Evolutionary conservation across 35 echinoderm and acorn worm genomes (phyloP).

Genomic region (Holothuria glaberrima): DNA sequence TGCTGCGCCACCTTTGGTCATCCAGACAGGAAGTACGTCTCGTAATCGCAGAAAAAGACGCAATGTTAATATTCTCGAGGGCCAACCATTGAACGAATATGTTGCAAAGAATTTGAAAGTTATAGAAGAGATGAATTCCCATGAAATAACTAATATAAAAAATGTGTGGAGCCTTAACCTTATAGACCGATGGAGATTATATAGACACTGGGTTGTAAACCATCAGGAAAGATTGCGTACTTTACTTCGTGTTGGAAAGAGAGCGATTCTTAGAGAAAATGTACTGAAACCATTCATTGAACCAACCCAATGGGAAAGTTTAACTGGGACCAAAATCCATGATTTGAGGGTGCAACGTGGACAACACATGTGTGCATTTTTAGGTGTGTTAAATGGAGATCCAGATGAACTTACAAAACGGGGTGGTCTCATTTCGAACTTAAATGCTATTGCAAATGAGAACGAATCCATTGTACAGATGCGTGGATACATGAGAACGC

Average conservation of each 20-base stretch:
- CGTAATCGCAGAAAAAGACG: not conserved
- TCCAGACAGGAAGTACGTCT: not conserved
- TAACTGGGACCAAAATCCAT: not conserved
- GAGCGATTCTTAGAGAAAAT: not conserved
- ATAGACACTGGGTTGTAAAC: slow-evolving; percentile 33
- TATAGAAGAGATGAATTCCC: slow-evolving; percentile 4
- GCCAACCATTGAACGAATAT: slow-evolving; percentile 11
- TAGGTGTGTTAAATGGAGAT: not conserved
- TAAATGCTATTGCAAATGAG: not conserved
- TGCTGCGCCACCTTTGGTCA: not conserved
- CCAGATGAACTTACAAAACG: not conserved
- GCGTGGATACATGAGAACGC: not conserved
- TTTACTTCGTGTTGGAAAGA: not conserved
- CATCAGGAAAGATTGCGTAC: slow-evolving; percentile 2
- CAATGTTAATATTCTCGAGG: not conserved
- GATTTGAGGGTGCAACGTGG: not conserved
- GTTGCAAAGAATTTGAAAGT: not conserved
- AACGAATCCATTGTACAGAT: not conserved
- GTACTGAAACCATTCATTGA: slow-evolving; percentile 14
- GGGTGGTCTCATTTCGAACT: not conserved
- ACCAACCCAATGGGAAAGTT: not conserved
- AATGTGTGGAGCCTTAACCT: slow-evolving; percentile 35
- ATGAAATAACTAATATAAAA: not conserved
- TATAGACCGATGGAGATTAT: slow-evolving; percentile 50
- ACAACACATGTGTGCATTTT: not conserved